phyloP scores from a whole-genome alignment of 2,113 vertebrate species.

The Choloepus hoffmanni region DNA sequence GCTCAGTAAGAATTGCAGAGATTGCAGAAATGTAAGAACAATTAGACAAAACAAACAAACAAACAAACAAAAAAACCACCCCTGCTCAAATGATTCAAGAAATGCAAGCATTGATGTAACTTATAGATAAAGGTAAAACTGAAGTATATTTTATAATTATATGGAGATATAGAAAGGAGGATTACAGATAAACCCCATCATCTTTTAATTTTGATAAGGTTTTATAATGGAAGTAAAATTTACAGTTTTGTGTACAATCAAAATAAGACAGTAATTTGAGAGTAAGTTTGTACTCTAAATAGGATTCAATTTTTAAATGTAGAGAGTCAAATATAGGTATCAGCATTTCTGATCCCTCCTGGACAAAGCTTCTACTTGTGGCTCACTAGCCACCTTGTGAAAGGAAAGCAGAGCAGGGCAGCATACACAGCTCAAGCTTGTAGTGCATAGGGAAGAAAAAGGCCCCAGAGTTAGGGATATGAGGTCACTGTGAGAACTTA shows the following conservation, averaged over 20 bases:
- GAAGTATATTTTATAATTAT: neutral
- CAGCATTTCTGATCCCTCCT: neutral
- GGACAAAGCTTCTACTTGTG: neutral
- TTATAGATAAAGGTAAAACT: neutral
- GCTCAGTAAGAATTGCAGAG: neutral
- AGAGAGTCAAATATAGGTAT: neutral
- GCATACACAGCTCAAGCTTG: neutral
- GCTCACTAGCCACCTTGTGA: neutral
- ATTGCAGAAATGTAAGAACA: neutral
- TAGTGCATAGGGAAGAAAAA: neutral
- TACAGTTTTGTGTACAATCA: neutral
- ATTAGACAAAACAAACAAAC: neutral
- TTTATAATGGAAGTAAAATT: neutral
- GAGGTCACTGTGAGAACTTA: rapidly evolving
- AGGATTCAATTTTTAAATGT: neutral
- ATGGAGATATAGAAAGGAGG: too few relatives aligned
- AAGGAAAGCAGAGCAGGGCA: neutral
- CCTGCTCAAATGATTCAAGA: neutral
- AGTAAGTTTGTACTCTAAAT: neutral
- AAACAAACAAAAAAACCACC: neutral
- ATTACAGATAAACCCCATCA: neutral
- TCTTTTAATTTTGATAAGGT: neutral
- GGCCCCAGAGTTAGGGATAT: neutral
- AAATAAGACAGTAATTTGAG: neutral
- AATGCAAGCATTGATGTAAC: neutral